Evolutionary conservation across 2,888 invertebrate genomes (phyloP).

Genomic region (Trichogramma dendrolimi): DNA sequence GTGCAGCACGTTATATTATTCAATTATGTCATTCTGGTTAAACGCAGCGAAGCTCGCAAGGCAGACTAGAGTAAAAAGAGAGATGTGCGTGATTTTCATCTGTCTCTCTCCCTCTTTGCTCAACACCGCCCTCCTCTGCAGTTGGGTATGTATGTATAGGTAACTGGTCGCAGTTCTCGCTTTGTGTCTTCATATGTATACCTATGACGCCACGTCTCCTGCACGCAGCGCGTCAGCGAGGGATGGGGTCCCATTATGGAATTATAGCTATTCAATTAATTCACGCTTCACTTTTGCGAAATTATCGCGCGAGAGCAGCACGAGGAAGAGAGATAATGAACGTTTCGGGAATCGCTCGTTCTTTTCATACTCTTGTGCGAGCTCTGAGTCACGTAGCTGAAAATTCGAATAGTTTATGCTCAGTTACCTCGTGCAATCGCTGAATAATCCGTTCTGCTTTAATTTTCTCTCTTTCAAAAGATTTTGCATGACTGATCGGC

Average conservation of each 20-base stretch:
- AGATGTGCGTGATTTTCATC: slow-evolving; percentile 13
- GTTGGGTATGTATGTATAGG: slow-evolving; percentile 21
- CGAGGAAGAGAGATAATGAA: too few relatives aligned
- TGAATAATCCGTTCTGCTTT: too few relatives aligned
- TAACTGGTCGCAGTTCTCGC: too few relatives aligned
- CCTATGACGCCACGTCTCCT: slow-evolving; percentile 24
- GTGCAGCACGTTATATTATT: slow-evolving; percentile 48
- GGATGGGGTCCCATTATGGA: slow-evolving; percentile 42
- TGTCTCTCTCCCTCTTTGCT: slow-evolving; percentile 26
- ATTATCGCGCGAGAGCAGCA: slow-evolving; percentile 38
- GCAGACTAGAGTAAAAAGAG: slow-evolving; percentile 13
- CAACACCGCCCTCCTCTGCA: slow-evolving; percentile 26
- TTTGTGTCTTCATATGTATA: too few relatives aligned
- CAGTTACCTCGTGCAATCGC: too few relatives aligned
- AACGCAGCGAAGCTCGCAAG: slow-evolving; percentile 37
- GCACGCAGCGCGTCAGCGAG: not conserved
- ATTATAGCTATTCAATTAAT: slow-evolving; percentile 52
- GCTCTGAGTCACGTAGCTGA: too few relatives aligned
- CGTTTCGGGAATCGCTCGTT: too few relatives aligned
- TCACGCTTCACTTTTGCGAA: slow-evolving; percentile 41
- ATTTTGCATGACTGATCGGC: too few relatives aligned
- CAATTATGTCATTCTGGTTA: slow-evolving; percentile 51
- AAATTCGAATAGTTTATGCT: too few relatives aligned
- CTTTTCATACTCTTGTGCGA: too few relatives aligned
- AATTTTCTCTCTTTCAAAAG: too few relatives aligned